Conservation (phyloP, 2,113 vertebrate species). For the Laticauda laticaudata region DNA sequence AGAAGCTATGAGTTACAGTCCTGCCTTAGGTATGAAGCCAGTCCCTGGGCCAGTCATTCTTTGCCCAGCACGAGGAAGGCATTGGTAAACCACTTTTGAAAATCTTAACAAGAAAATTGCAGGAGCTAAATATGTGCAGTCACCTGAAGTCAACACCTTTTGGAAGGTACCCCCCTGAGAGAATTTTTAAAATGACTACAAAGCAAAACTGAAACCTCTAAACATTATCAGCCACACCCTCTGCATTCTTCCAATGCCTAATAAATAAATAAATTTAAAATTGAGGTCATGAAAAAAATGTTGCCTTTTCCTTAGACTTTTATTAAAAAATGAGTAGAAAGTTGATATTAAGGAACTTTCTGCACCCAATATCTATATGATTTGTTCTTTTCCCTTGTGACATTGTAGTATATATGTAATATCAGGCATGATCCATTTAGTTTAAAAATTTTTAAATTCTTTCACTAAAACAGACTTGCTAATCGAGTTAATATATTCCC, state of each 20-base stretch:
- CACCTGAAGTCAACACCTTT: neutral
- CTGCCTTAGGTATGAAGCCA: neutral
- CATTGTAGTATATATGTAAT: neutral
- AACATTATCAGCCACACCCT: neutral
- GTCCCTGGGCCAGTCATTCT: neutral
- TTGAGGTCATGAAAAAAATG: neutral
- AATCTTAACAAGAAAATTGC: neutral
- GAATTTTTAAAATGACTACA: neutral
- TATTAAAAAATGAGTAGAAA: neutral
- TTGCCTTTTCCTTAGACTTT: neutral
- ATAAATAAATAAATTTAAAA: neutral
- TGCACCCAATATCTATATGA: neutral
- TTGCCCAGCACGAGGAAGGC: neutral
- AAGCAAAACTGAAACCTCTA: neutral
- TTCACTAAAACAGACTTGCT: neutral
- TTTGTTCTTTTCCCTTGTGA: too few species aligned
- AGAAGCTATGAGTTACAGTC: neutral
- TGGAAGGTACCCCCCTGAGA: neutral
- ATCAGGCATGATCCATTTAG: neutral
- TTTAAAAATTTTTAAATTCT: neutral
- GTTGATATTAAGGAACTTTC: neutral
- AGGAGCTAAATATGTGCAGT: neutral
- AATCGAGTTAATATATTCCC: neutral
- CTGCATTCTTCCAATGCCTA: neutral
- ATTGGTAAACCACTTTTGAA: neutral